These are phyloP conservation scores for Listrodromus nycthemerus DNA, from an alignment of 2,888 invertebrate genomes.

Conservation along the genomic window DNA sequence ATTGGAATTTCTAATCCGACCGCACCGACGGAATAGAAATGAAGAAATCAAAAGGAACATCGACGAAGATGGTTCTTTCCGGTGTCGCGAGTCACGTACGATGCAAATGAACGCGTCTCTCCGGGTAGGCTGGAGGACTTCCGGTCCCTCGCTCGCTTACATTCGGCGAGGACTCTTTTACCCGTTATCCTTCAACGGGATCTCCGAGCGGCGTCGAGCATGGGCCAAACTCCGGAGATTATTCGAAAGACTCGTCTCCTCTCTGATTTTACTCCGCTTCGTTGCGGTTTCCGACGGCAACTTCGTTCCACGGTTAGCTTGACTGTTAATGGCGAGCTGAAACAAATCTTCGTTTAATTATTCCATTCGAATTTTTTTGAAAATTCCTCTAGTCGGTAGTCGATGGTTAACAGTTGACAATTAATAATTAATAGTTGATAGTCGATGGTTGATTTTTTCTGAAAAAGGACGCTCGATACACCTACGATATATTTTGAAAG, in stretches of 20 bases:
- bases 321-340: not conserved
- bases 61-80: not conserved
- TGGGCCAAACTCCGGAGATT: not conserved
- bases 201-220: not conserved
- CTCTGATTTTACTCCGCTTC: conserved; percentile 13
- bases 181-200: conserved; percentile 6
- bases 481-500: too few relatives aligned
- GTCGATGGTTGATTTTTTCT: too few relatives aligned
- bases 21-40: not conserved
- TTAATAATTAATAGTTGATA: too few relatives aligned
- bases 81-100: not conserved
- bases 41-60: not conserved
- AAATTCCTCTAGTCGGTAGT: too few relatives aligned
- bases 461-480: too few relatives aligned
- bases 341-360: not conserved
- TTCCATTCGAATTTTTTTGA: too few relatives aligned
- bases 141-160: conserved; percentile 15
- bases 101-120: not conserved
- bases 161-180: conserved; percentile 17
- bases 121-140: conserved; percentile 26
- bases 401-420: too few relatives aligned
- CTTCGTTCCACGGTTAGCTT: conserved; percentile 10
- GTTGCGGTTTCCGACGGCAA: not conserved
- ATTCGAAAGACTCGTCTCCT: conserved; percentile 12
- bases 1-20: not conserved